Percentiles rank a stretch among this genome's conserved stretches.
phyloP scores from a whole-genome alignment of 2,888 invertebrate species.

The Tipula confusa region DNA sequence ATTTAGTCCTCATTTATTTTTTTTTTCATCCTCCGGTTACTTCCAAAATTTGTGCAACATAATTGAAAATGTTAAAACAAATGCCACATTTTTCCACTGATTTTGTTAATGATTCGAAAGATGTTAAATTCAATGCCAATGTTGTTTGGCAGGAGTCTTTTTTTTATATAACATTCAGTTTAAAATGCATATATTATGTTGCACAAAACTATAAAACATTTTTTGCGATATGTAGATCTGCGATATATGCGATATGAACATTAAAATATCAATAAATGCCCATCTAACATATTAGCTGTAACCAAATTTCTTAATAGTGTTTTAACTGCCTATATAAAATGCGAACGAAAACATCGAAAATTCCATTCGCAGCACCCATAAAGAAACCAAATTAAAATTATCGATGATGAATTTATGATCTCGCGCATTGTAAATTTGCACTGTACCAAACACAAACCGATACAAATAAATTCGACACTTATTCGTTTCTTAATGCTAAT shows the following conservation, averaged over 20 bases:
- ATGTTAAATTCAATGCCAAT: no score
- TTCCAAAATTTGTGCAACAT: no score
- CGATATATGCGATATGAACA: background rate
- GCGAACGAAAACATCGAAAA: background rate
- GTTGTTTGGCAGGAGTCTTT: no score
- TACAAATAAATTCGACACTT: background rate
- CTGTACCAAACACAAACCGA: background rate
- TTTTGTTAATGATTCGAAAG: no score
- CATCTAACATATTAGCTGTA: background rate
- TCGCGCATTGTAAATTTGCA: background rate
- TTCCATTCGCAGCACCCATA: background rate
- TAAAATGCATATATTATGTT: no score
- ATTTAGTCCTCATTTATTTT: no score
- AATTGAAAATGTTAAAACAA: no score
- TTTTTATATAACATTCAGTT: no score
- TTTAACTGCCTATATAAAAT: background rate
- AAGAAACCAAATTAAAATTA: conserved; percentile 3
- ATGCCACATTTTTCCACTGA: no score
- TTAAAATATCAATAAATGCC: background rate
- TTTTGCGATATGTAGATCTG: no score
- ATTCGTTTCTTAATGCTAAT: background rate
- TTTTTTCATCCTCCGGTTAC: no score
- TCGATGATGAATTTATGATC: background rate
- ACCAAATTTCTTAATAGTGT: background rate
- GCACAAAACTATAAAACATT: no score